These are phyloP conservation scores for Trichoplusia ni DNA, from an alignment of 1,140 invertebrate genomes.

Conservation along the genomic window DNA sequence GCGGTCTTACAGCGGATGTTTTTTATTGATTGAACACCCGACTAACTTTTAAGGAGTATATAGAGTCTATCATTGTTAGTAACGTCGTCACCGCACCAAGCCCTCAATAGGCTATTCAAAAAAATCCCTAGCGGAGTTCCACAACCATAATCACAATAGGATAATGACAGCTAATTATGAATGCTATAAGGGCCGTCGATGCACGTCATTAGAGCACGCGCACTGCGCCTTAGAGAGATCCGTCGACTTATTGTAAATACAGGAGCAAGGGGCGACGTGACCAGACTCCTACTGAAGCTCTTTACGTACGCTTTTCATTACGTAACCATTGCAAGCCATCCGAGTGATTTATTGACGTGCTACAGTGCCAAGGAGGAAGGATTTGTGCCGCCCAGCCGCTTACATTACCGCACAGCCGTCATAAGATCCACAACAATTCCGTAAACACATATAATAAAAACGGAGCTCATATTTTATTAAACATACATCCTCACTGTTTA, in stretches of 20 bases:
- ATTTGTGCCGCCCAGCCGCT: not conserved
- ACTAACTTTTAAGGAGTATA: no score
- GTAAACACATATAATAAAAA: conserved; percentile 23
- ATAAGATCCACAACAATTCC: conserved; percentile 18
- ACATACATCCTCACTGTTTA: conserved; percentile 1
- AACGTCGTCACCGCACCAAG: no score
- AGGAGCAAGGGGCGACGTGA: conserved; percentile 34
- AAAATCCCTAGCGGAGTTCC: no score
- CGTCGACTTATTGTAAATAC: not conserved
- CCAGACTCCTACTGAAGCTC: conserved; percentile 16
- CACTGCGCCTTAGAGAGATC: conserved; percentile 8
- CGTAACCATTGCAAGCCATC: conserved; percentile 37
- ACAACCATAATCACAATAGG: conserved; percentile 9
- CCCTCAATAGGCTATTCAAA: no score
- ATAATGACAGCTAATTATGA: conserved; percentile 17
- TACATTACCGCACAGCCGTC: conserved; percentile 23
- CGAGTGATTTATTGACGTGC: conserved; percentile 33
- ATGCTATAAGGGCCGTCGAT: conserved; percentile 19
- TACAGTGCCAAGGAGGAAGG: conserved; percentile 44
- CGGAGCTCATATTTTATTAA: not conserved
- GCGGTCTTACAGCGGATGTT: no score
- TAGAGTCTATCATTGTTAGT: no score
- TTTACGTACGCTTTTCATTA: conserved; percentile 39
- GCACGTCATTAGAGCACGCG: conserved; percentile 29
- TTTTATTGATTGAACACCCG: no score